Evolutionary conservation across 2,113 vertebrate genomes (phyloP).

Genomic region (Hippocampus mohnikei): DNA sequence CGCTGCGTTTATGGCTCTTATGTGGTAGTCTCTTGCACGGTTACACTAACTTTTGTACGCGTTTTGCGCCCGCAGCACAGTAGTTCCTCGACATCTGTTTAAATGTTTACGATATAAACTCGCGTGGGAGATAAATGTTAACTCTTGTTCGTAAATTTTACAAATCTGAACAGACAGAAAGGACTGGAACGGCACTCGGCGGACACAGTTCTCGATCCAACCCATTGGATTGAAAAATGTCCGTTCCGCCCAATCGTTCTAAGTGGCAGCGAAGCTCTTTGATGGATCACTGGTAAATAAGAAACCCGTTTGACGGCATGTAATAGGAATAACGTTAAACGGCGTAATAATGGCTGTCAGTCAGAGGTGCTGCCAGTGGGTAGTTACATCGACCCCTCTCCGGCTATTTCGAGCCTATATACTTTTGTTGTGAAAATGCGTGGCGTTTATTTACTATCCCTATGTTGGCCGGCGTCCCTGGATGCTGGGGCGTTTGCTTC

Average conservation of each 20-base stretch:
- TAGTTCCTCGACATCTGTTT: neutral
- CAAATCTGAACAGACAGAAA: neutral
- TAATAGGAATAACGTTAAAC: neutral
- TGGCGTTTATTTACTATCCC: constrained; percentile 60
- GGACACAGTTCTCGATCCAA: neutral
- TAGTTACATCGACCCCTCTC: constrained; percentile 9
- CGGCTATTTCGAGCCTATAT: constrained; percentile 52
- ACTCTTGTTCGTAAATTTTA: neutral
- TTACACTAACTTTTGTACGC: neutral
- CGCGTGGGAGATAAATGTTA: neutral
- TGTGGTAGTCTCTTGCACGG: constrained; percentile 10
- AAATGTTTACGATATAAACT: neutral
- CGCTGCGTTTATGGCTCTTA: constrained; percentile 16
- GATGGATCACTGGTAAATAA: neutral
- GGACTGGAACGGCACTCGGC: neutral
- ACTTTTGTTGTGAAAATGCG: constrained; percentile 51
- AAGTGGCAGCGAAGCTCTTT: neutral
- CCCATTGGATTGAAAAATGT: neutral
- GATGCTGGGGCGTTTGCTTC: constrained; percentile 60
- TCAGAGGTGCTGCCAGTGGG: constrained; percentile 4
- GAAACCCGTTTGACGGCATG: neutral
- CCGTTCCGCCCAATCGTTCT: neutral
- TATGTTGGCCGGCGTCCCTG: constrained; percentile 47
- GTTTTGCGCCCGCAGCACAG: neutral
- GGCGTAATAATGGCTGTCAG: neutral